Conservation (phyloP, 1,140 invertebrate species). For the Branchinecta lindahli region DNA sequence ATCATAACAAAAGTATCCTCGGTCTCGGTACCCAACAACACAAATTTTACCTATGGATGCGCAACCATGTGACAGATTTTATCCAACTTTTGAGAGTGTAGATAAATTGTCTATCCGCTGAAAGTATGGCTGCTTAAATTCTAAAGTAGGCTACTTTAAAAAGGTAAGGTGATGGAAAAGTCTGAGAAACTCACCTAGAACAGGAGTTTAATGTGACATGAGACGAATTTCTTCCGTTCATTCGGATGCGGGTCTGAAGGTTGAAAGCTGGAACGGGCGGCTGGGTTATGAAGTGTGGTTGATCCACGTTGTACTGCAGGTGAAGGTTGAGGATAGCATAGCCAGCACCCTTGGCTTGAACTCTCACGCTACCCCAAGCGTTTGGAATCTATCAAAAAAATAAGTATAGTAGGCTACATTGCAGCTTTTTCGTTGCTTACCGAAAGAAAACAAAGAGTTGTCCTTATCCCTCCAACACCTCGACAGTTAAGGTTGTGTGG, state of each 20-base stretch:
- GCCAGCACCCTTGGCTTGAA: slow-evolving; percentile 74
- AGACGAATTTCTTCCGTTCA: slow-evolving; percentile 80
- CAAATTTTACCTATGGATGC: too few relatives aligned
- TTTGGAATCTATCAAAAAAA: slow-evolving; percentile 58
- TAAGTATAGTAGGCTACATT: not conserved
- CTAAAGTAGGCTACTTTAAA: too few relatives aligned
- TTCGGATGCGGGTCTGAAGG: slow-evolving; percentile 49
- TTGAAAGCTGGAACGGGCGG: slow-evolving; percentile 64
- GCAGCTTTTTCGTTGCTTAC: not conserved
- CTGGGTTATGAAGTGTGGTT: slow-evolving; percentile 60
- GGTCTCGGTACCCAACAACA: too few relatives aligned
- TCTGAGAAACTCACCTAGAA: slow-evolving; percentile 43
- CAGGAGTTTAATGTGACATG: slow-evolving; percentile 67
- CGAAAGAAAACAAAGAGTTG: slow-evolving; percentile 14
- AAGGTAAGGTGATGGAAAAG: too few relatives aligned
- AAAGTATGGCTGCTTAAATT: too few relatives aligned
- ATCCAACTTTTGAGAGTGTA: too few relatives aligned
- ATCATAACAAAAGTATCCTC: too few relatives aligned
- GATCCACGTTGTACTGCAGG: slow-evolving; percentile 89
- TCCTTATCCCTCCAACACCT: not conserved
- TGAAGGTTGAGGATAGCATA: slow-evolving; percentile 81
- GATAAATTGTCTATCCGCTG: too few relatives aligned
- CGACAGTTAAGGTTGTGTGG: not conserved
- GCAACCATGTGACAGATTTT: too few relatives aligned
- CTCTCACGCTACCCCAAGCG: slow-evolving; percentile 80